Evolutionary conservation across 2,888 invertebrate genomes (phyloP).

Genomic region (Melanargia galathea): DNA sequence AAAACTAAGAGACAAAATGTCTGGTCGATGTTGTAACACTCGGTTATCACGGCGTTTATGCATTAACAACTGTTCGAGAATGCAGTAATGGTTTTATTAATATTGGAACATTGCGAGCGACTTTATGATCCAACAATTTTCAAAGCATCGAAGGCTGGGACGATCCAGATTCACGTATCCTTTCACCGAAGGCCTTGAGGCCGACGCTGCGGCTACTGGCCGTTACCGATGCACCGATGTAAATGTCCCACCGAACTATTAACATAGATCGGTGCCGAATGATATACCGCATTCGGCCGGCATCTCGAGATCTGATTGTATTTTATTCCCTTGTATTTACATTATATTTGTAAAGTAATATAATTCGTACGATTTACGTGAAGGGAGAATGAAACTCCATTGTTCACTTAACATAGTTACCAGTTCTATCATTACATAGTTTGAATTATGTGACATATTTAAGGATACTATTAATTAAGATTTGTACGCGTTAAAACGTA

Average conservation of each 20-base stretch:
- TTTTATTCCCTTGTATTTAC: slow-evolving; percentile 49
- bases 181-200: slow-evolving; percentile 79
- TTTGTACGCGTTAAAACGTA: slow-evolving; percentile 29
- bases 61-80: slow-evolving; percentile 21
- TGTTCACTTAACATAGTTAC: slow-evolving; percentile 34
- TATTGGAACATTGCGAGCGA: slow-evolving; percentile 48
- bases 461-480: slow-evolving; percentile 37
- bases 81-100: slow-evolving; percentile 32
- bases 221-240: slow-evolving; percentile 71
- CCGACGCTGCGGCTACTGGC: slow-evolving; percentile 61
- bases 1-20: not conserved
- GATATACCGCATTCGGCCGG: slow-evolving; percentile 61
- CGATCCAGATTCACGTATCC: slow-evolving; percentile 78
- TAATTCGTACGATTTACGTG: slow-evolving; percentile 31
- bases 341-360: slow-evolving; percentile 40
- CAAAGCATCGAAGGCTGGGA: slow-evolving; percentile 55
- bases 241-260: slow-evolving; percentile 73
- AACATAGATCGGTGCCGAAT: slow-evolving; percentile 71
- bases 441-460: slow-evolving; percentile 38
- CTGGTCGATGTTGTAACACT: slow-evolving; percentile 1
- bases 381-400: slow-evolving; percentile 31
- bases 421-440: slow-evolving; percentile 30
- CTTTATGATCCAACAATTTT: slow-evolving; percentile 37
- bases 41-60: slow-evolving; percentile 10
- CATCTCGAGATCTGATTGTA: slow-evolving; percentile 59